Base-by-base conservation (phyloP, 2,888 invertebrate species). In the Parelbella ahira region DNA sequence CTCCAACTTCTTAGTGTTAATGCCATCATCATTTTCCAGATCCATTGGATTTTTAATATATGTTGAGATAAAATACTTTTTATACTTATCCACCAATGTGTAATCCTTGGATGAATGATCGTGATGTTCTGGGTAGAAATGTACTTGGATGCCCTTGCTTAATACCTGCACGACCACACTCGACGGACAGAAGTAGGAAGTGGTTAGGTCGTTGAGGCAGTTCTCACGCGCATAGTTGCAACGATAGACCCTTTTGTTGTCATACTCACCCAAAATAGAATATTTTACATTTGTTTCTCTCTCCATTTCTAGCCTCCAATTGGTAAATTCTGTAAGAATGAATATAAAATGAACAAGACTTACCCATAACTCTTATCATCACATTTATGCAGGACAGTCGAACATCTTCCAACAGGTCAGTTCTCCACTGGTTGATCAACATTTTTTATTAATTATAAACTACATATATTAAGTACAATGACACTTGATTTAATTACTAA, bases 251-350 rank as follows among this genome's bases (percentile, higher is more conserved):
- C 20, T 18, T 15, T 41, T 41, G 0, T 12, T 18, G 4, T 41
- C 41, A 13, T 41, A 33, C 2, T 63, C 1, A 13, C 53, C 57
- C 0, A 68, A 41, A 0, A 53, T 15, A 0, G 56, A 24, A 20
- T 68, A 81, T 11, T 58, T 60, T 0, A 52, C 49, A 1, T 49
- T 51, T 0, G 61, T 60, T 29, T 66, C 55, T 0, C 38, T 21
- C 32, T 80, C 68, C 53, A 77, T 51, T 1, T 67, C 53, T 1
- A 37, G 23, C 46, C 71, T 76, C 82, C 82, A 83, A 0, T 46
- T 24, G 0, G 38, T 47, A 15, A 75, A 80, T 45, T 74, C 83
- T 83, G 75, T 19, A 74, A 77, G n/a, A n/a, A n/a, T n/a, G n/a
- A n/a, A n/a, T n/a, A n/a, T n/a, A n/a, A n/a, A n/a, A n/a, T n/a